A percentile compares a stretch with the other conserved stretches of the same genome.
phyloP scores from a whole-genome alignment of 2,797 vertebrate genomes.

The Pangasius sanitwongsei region DNA sequence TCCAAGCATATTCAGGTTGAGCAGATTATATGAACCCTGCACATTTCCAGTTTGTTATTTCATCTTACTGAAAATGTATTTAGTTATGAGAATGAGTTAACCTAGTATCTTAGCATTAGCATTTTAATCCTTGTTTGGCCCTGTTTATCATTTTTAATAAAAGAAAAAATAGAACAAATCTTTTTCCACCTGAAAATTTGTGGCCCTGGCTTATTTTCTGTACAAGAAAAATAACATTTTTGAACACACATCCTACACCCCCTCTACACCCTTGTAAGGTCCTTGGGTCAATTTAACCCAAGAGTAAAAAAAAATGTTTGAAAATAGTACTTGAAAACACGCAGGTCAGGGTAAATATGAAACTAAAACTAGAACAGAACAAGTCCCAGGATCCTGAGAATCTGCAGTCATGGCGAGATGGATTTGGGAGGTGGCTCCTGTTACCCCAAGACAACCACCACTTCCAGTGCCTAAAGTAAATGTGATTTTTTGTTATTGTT shows the following conservation, averaged over 20 bases:
- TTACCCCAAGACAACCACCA: neutral
- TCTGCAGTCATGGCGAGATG: neutral
- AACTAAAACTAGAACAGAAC: neutral
- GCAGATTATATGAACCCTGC: neutral
- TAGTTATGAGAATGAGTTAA: neutral
- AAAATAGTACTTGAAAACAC: neutral
- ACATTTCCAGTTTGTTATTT: neutral
- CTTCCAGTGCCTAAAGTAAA: neutral
- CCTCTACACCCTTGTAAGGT: neutral
- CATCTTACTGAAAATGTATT: neutral
- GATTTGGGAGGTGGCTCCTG: neutral
- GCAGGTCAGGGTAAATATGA: too few relatives aligned
- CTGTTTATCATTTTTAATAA: neutral
- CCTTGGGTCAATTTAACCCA: neutral
- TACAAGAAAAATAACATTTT: neutral
- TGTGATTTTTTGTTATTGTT: neutral
- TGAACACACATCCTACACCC: neutral
- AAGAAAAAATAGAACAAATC: neutral
- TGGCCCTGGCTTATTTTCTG: neutral
- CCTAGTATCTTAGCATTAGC: neutral
- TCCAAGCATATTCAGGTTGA: neutral
- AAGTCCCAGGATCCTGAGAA: neutral
- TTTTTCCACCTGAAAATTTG: neutral
- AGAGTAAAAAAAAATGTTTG: neutral
- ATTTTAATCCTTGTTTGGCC: neutral